These are phyloP conservation scores for Halocaridina rubra DNA, from an alignment of 2,888 invertebrate species.

Conservation along the genomic window DNA sequence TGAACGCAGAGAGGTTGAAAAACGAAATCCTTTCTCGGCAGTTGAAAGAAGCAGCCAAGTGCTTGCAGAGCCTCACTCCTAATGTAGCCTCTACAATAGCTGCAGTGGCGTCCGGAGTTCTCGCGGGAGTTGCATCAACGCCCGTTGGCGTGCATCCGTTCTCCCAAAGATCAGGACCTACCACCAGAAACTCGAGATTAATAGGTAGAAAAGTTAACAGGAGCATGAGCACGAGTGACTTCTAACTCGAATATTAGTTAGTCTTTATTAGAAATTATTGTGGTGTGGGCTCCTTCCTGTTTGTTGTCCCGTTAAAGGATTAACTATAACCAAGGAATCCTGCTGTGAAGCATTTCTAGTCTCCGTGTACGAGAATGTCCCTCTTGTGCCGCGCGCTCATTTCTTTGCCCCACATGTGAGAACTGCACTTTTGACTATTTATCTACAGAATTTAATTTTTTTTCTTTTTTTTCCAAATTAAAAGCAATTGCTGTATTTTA, in stretches of 20 bases:
- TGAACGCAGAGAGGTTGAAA: constrained; percentile 76
- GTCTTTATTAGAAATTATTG: neutral
- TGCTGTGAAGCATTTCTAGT: constrained; percentile 43
- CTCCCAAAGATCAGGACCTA: constrained; percentile 41
- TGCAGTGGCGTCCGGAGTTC: constrained; percentile 53
- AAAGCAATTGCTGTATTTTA: no score
- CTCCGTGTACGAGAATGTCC: constrained; percentile 35
- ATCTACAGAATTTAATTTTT: no score
- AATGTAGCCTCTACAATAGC: constrained; percentile 39
- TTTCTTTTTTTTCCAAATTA: no score
- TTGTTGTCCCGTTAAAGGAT: neutral
- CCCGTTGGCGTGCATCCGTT: constrained; percentile 32
- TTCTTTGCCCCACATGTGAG: no score
- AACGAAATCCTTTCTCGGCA: constrained; percentile 61
- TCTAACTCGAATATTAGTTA: constrained; percentile 15
- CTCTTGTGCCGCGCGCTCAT: neutral
- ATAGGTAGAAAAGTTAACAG: constrained; percentile 53
- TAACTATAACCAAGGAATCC: no score
- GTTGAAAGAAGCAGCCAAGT: constrained; percentile 61
- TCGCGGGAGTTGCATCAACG: constrained; percentile 47
- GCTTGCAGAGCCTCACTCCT: constrained; percentile 56
- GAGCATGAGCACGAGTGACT: constrained; percentile 57
- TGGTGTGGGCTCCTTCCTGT: neutral
- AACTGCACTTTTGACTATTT: no score
- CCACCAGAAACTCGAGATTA: constrained; percentile 55